Evolutionary conservation across 2,888 invertebrate genomes (phyloP).

Genomic region (Brachyptera putata): DNA sequence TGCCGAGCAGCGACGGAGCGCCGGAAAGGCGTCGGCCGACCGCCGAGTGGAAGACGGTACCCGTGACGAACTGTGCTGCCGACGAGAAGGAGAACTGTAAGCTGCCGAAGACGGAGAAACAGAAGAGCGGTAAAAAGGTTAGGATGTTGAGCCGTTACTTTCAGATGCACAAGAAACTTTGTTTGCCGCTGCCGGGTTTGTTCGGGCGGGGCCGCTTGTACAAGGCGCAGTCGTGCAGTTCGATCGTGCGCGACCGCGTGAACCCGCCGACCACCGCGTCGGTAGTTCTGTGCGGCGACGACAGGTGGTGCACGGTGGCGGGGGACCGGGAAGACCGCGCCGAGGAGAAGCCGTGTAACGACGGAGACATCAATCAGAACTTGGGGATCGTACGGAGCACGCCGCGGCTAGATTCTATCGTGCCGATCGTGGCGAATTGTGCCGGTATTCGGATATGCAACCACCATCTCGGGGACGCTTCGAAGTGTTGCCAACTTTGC

Average conservation of each 20-base stretch:
- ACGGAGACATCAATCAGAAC: slow-evolving; percentile 52
- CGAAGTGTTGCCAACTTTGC: slow-evolving; percentile 57
- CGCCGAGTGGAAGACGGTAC: too few species aligned
- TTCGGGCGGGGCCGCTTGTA: slow-evolving; percentile 54
- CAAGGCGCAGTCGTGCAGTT: slow-evolving; percentile 61
- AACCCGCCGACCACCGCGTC: slow-evolving; percentile 43
- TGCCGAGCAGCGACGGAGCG: neutral
- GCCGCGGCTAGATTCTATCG: slow-evolving; percentile 37
- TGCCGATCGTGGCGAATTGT: slow-evolving; percentile 46
- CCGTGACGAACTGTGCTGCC: too few species aligned
- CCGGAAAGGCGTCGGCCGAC: too few species aligned
- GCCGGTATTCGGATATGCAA: slow-evolving; percentile 51
- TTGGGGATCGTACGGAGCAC: slow-evolving; percentile 41
- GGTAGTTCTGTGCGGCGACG: slow-evolving; percentile 42
- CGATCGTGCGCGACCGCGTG: slow-evolving; percentile 52
- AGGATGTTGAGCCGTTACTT: slow-evolving; percentile 62
- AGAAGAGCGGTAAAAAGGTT: slow-evolving; percentile 48
- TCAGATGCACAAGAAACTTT: slow-evolving; percentile 62
- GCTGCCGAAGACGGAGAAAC: slow-evolving; percentile 36
- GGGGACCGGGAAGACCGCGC: slow-evolving; percentile 44
- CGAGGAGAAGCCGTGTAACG: slow-evolving; percentile 46
- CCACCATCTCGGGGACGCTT: slow-evolving; percentile 52
- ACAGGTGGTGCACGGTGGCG: too few species aligned
- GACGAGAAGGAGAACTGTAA: slow-evolving; percentile 34
- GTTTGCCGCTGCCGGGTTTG: slow-evolving; percentile 55